These are phyloP conservation scores for Drosophila teissieri DNA, from an alignment of 1,140 invertebrate genomes.

Conservation along the genomic window DNA sequence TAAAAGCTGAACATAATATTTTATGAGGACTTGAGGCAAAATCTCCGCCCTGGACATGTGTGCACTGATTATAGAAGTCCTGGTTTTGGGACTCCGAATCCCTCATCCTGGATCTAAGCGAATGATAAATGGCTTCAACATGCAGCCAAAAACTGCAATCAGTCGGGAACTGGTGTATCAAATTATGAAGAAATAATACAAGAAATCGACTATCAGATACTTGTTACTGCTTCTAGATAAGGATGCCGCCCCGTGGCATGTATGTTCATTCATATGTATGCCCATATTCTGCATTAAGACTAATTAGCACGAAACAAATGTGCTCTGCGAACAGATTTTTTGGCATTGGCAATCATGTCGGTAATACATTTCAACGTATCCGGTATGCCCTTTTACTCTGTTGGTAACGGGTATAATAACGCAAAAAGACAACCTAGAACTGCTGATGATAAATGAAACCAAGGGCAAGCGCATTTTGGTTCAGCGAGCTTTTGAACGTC, in stretches of 20 bases:
- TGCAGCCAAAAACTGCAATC: conserved; percentile 28
- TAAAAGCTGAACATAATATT: conserved; percentile 70
- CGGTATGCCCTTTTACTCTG: too few species aligned
- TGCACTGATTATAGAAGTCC: conserved; percentile 61
- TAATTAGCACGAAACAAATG: too few species aligned
- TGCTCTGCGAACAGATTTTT: too few species aligned
- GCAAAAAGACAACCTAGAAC: conserved; percentile 36
- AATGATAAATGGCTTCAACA: conserved; percentile 60
- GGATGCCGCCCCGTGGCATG: too few species aligned
- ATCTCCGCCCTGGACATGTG: conserved; percentile 58
- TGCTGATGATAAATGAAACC: conserved; percentile 47
- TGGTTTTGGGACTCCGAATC: conserved; percentile 1
- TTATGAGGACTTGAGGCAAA: conserved; percentile 66
- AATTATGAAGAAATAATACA: conserved; percentile 46
- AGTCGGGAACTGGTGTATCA: conserved; percentile 33
- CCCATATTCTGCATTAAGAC: too few species aligned
- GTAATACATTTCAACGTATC: too few species aligned
- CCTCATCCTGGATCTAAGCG: conserved; percentile 5
- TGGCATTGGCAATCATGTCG: too few species aligned
- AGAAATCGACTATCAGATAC: too few species aligned
- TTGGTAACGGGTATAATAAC: conserved; percentile 17
- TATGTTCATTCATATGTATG: too few species aligned
- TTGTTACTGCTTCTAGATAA: too few species aligned
- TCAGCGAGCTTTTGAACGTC: too few species aligned
- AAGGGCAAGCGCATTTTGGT: conserved; percentile 25